Conservation (phyloP, 2,113 vertebrate species). For the Laticauda colubrina region DNA sequence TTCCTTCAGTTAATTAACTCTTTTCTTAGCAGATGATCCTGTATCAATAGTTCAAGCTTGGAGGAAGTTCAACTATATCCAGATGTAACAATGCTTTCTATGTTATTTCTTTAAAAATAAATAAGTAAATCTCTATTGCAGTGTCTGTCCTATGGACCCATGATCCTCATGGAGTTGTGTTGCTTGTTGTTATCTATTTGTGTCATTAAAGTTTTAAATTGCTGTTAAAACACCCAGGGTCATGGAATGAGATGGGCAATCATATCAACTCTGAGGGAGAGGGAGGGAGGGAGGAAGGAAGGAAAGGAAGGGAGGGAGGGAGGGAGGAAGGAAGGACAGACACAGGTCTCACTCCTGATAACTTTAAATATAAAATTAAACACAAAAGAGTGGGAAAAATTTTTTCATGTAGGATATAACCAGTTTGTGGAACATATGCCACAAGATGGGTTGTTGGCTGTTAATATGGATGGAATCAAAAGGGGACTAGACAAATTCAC, state of each 20-base stretch:
- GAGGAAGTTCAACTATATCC: neutral
- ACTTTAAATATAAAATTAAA: neutral
- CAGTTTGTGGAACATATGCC: neutral
- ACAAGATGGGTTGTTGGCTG: neutral
- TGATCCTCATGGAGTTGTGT: neutral
- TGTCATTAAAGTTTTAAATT: neutral
- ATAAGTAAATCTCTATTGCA: neutral
- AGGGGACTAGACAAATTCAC: neutral
- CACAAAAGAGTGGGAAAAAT: neutral
- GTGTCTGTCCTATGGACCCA: neutral
- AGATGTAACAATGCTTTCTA: neutral
- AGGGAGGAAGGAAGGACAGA: neutral
- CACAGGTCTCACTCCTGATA: neutral
- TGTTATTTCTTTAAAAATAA: neutral
- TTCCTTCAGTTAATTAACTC: neutral
- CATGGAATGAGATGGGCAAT: neutral
- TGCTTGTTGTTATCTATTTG: neutral
- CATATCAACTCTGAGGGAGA: neutral
- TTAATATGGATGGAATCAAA: neutral
- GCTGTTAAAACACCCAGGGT: neutral
- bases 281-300: neutral
- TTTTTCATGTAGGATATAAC: neutral
- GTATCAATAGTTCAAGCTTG: neutral
- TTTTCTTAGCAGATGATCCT: neutral
- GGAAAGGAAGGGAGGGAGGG: too few species aligned